Evolutionary conservation across 2,888 invertebrate species (phyloP).

Genomic region (Galerucella nymphaeae): DNA sequence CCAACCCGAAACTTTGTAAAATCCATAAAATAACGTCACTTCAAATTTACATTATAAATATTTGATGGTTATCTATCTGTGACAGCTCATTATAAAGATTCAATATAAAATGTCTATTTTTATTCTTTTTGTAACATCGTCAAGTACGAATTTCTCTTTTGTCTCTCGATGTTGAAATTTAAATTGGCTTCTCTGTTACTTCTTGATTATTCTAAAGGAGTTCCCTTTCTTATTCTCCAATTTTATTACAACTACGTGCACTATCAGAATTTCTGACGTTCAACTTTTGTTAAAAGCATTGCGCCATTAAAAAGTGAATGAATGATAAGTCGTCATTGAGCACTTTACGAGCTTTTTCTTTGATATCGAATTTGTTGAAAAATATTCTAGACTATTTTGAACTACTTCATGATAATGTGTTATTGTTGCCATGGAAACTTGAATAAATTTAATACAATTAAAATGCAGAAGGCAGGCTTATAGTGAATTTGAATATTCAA

Average conservation of each 20-base stretch:
- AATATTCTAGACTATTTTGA: background rate
- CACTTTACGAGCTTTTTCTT: conserved; percentile 26
- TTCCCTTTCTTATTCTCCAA: conserved; percentile 40
- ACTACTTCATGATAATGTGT: background rate
- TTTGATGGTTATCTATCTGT: conserved; percentile 32
- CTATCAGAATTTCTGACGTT: conserved; percentile 39
- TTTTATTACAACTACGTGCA: conserved; percentile 40
- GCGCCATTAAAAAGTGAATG: conserved; percentile 27
- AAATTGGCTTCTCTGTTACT: conserved; percentile 40
- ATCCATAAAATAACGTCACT: background rate
- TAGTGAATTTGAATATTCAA: conserved; percentile 14
- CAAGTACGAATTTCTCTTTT: conserved; percentile 37
- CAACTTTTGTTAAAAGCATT: conserved; percentile 33
- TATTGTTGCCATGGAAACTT: background rate
- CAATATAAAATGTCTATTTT: conserved; percentile 29
- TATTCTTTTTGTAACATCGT: conserved; percentile 29
- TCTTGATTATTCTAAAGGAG: conserved; percentile 39
- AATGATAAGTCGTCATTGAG: conserved; percentile 33
- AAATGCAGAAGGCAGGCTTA: conserved; percentile 10
- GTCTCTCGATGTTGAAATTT: conserved; percentile 38
- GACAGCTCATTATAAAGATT: conserved; percentile 31
- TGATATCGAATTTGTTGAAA: conserved; percentile 20
- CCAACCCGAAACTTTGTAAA: no score
- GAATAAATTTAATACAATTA: conserved; percentile 11
- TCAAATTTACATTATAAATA: conserved; percentile 14